phyloP scores from a whole-genome alignment of 2,113 vertebrate species.

The Diadophis punctatus region DNA sequence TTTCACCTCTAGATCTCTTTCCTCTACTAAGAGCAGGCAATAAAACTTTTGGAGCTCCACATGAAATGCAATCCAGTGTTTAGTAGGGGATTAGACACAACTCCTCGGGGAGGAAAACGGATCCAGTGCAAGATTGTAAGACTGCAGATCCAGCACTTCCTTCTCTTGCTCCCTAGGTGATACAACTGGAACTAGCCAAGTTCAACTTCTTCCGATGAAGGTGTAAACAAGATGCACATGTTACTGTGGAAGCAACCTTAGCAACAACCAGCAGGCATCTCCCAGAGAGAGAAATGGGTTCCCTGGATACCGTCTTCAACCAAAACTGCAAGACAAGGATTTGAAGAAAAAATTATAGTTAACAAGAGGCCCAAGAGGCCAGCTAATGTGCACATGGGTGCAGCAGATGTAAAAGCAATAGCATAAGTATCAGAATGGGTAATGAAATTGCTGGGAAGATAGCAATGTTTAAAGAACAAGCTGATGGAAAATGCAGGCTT shows the following conservation, averaged over 20 bases:
- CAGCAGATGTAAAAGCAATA: rapidly evolving
- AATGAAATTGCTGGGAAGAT: background rate
- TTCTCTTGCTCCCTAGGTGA: conserved; percentile 40
- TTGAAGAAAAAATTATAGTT: conserved; percentile 52
- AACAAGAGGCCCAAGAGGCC: conserved; percentile 6
- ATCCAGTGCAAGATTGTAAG: conserved; percentile 1
- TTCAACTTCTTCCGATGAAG: conserved; percentile 64
- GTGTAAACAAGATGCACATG: conserved; percentile 72
- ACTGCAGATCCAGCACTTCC: conserved; percentile 39
- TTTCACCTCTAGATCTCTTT: background rate
- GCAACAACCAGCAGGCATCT: conserved; percentile 66
- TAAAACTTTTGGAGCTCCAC: background rate
- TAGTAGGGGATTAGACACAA: background rate
- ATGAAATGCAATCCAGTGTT: background rate
- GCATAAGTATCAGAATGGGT: background rate
- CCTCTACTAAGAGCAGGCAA: background rate
- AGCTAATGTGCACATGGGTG: rapidly evolving
- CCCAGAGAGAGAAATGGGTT: conserved; percentile 60
- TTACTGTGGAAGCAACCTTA: conserved; percentile 75
- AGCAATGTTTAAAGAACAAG: background rate
- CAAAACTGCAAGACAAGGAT: conserved; percentile 64
- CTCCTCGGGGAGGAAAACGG: background rate
- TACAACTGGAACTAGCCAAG: conserved; percentile 64
- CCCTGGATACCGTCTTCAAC: conserved; percentile 67
- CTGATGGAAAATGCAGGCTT: background rate